Percentiles rank a stretch among this genome's conserved stretches.
phyloP scores from a whole-genome alignment of 2,113 vertebrate species.

The Neodontobutis hainanensis region DNA sequence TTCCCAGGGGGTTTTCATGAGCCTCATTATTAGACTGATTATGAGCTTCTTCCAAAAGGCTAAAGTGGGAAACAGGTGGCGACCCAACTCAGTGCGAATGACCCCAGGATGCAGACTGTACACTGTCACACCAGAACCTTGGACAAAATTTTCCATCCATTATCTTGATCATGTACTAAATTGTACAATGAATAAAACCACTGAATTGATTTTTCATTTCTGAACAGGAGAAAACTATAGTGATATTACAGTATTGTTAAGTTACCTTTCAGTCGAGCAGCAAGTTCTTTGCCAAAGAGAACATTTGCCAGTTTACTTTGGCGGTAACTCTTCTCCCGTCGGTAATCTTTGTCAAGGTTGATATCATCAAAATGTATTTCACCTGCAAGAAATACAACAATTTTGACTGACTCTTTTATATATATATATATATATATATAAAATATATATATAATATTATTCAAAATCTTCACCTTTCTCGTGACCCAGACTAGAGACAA shows the following conservation, averaged over 20 bases:
- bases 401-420: neutral
- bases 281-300: conserved; percentile 74
- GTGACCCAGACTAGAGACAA: conserved; percentile 76
- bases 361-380: conserved; percentile 78
- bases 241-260: neutral
- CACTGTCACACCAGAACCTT: conserved; percentile 71
- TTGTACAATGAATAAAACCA: neutral
- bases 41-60: conserved; percentile 61
- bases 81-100: conserved; percentile 72
- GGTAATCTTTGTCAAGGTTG: conserved; percentile 72
- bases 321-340: conserved; percentile 54
- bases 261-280: conserved; percentile 70
- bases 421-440: too few species aligned
- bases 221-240: too few species aligned
- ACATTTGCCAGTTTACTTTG: conserved; percentile 82
- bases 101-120: conserved; percentile 80
- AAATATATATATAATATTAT: too few species aligned
- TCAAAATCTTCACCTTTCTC: conserved; percentile 53
- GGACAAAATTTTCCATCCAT: conserved; percentile 4
- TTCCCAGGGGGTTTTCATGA: conserved; percentile 71
- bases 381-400: conserved; percentile 54
- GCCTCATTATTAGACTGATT: neutral
- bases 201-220: too few species aligned
- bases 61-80: conserved; percentile 52
- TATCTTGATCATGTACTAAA: neutral